phyloP scores from a whole-genome alignment of 2,113 vertebrate genomes.

The Lycaon pictus region DNA sequence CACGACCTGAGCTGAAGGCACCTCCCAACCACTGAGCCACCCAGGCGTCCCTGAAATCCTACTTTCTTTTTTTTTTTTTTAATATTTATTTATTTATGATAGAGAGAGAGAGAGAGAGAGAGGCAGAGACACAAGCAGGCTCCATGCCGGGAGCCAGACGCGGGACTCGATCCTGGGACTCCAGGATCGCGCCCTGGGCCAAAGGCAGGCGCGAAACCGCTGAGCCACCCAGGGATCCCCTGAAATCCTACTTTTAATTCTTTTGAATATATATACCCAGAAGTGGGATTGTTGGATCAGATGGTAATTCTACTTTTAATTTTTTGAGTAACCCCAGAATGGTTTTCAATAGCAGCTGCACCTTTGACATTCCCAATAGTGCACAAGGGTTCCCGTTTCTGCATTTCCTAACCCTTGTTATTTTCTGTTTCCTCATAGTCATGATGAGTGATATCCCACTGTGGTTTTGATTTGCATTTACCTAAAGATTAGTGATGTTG shows the following conservation, averaged over 20 bases:
- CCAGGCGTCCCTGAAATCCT: too few relatives aligned
- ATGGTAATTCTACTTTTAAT: background rate
- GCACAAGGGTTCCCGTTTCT: background rate
- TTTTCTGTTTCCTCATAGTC: background rate
- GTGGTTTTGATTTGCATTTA: background rate
- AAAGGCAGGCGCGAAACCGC: too few relatives aligned
- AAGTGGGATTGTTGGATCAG: background rate
- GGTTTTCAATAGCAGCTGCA: background rate
- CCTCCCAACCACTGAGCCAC: too few relatives aligned
- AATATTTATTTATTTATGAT: too few relatives aligned
- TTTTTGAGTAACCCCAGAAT: background rate
- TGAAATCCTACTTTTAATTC: background rate
- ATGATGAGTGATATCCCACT: background rate
- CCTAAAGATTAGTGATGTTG: background rate
- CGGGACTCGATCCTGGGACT: too few relatives aligned
- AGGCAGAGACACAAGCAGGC: too few relatives aligned
- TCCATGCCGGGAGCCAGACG: too few relatives aligned
- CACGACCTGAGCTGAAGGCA: too few relatives aligned
- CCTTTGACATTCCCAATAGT: background rate
- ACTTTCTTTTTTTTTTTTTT: background rate
- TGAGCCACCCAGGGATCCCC: too few relatives aligned
- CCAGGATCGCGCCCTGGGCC: too few relatives aligned
- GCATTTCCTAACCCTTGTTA: background rate
- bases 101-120: too few relatives aligned
- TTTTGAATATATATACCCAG: background rate